A percentile compares a stretch with the other conserved stretches of the same genome.
phyloP scores from a whole-genome alignment of 2,113 vertebrate genomes.

The Corythoichthys intestinalis region DNA sequence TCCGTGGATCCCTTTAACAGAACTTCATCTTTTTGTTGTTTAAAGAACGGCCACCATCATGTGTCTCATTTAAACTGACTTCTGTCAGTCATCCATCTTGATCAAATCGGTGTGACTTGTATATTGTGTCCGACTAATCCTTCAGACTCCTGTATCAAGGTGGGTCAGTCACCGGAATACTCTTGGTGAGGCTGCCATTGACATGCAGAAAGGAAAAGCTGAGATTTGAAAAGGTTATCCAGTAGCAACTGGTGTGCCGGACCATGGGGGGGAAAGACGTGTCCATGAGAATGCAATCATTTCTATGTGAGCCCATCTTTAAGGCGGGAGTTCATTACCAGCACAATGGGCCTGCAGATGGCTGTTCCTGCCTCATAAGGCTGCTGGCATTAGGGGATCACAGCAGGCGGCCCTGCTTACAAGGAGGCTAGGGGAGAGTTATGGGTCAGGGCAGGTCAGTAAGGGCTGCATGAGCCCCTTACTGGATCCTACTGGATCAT shows the following conservation, averaged over 20 bases:
- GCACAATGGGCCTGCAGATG: slow-evolving; percentile 62
- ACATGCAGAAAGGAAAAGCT: slow-evolving; percentile 47
- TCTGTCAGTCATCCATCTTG: slow-evolving; percentile 24
- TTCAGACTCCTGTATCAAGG: slow-evolving; percentile 26
- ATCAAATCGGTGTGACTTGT: slow-evolving; percentile 21
- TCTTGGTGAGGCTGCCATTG: slow-evolving; percentile 36
- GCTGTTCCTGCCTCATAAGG: slow-evolving; percentile 37
- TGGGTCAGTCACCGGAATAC: slow-evolving; percentile 26
- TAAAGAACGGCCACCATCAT: background rate
- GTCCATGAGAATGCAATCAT: slow-evolving; percentile 55
- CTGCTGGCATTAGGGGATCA: slow-evolving; percentile 24
- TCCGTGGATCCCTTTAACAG: too few species aligned
- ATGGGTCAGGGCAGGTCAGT: slow-evolving; percentile 22
- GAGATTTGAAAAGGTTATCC: slow-evolving; percentile 36
- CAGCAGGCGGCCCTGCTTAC: slow-evolving; percentile 36
- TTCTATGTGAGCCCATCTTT: slow-evolving; percentile 57
- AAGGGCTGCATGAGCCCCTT: slow-evolving; percentile 4
- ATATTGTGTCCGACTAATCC: slow-evolving; percentile 38
- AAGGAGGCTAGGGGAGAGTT: slow-evolving; percentile 28
- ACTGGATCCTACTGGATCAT: slow-evolving; percentile 9
- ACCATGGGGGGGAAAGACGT: slow-evolving; percentile 27
- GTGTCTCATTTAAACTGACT: slow-evolving; percentile 14
- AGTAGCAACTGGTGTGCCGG: slow-evolving; percentile 15
- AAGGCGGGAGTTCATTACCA: slow-evolving; percentile 49
- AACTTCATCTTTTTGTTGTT: background rate